These are phyloP conservation scores for Novumbra hubbsi DNA, from an alignment of 2,797 vertebrate species.

Conservation along the genomic window DNA sequence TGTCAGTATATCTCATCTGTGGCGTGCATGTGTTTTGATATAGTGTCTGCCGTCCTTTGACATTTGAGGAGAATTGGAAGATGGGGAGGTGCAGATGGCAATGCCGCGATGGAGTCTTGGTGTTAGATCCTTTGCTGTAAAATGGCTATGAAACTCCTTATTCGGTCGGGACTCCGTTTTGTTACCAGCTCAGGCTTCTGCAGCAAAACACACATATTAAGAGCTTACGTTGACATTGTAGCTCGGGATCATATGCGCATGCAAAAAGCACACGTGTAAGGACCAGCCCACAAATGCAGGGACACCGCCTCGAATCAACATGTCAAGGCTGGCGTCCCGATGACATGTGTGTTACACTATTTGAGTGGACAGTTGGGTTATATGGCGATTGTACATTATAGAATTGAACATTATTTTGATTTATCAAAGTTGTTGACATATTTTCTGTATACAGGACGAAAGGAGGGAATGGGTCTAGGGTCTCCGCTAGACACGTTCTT, in stretches of 20 bases:
- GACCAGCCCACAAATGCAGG: conserved; percentile 5
- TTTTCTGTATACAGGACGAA: background rate
- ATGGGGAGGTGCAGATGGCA: background rate
- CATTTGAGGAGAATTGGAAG: conserved; percentile 25
- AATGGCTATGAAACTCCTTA: background rate
- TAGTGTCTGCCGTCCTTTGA: conserved; percentile 45
- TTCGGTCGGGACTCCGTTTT: background rate
- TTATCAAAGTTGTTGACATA: background rate
- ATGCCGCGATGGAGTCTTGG: background rate
- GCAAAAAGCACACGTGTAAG: conserved; percentile 1
- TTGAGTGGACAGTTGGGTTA: background rate
- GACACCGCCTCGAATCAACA: background rate
- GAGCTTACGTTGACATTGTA: conserved; percentile 30
- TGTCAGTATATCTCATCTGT: conserved; percentile 58
- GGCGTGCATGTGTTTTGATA: conserved; percentile 42
- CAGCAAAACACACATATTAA: conserved; percentile 27
- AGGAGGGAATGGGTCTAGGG: background rate
- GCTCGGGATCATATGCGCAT: conserved; percentile 45
- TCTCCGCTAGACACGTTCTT: background rate
- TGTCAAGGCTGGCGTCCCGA: background rate
- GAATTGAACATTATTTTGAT: background rate
- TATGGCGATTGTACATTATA: background rate
- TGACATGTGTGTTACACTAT: background rate
- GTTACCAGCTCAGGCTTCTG: background rate
- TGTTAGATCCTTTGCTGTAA: background rate